Percentiles rank a stretch among this genome's conserved stretches.
These are phyloP conservation scores for Amblyteles armatorius DNA, from an alignment of 2,888 invertebrate species.

Conservation along the genomic window DNA sequence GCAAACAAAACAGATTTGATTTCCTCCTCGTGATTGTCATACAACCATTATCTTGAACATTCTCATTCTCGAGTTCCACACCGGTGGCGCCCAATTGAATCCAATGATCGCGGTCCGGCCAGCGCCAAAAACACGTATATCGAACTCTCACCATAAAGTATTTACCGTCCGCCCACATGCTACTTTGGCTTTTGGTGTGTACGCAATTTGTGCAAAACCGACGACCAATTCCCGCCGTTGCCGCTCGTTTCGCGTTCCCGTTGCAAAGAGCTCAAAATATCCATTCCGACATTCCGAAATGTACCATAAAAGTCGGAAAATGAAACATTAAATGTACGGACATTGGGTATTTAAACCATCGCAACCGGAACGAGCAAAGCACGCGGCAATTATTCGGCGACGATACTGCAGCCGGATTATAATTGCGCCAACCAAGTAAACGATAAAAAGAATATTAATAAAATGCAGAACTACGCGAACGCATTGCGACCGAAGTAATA, in stretches of 20 bases:
- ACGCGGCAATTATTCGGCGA: not conserved
- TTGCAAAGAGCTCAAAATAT: not conserved
- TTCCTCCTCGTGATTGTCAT: not conserved
- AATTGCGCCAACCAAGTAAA: slow-evolving; percentile 26
- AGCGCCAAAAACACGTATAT: not conserved
- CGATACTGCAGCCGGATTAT: not conserved
- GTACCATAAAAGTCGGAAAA: not conserved
- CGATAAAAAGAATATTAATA: slow-evolving; percentile 34
- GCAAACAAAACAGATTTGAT: not conserved
- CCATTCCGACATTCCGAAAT: not conserved
- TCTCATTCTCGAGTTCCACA: not conserved
- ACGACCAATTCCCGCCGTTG: not conserved
- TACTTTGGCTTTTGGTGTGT: not conserved
- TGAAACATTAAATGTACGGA: not conserved
- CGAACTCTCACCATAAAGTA: slow-evolving; percentile 7
- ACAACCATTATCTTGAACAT: not conserved
- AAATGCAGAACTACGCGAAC: not conserved
- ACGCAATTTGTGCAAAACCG: not conserved
- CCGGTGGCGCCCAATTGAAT: not conserved
- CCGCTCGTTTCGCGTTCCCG: not conserved
- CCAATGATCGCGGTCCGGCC: not conserved
- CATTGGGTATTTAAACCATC: not conserved
- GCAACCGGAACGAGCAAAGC: not conserved
- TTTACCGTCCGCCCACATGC: not conserved
- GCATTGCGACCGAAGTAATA: not conserved